Conservation (phyloP, 2,797 vertebrate genomes). For the Gila robusta region DNA sequence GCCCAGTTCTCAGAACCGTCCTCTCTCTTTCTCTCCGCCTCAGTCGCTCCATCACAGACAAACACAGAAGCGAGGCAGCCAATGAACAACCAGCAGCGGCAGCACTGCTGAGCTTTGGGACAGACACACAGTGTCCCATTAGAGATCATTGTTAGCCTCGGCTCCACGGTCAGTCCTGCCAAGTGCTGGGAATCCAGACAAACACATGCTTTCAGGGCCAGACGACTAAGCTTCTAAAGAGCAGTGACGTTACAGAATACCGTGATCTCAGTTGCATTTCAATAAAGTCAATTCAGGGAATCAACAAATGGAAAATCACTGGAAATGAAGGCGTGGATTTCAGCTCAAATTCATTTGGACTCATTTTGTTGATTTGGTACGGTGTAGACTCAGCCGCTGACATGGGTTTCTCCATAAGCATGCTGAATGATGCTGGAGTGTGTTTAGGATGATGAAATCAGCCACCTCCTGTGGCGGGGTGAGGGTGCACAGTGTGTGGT, state of each 20-base stretch:
- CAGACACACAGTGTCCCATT: slow-evolving; percentile 50
- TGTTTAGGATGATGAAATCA: slow-evolving; percentile 24
- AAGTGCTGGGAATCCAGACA: slow-evolving; percentile 38
- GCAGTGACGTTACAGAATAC: background rate
- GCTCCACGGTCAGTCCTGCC: slow-evolving; percentile 40
- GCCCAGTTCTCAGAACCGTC: slow-evolving; percentile 67
- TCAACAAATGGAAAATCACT: slow-evolving; percentile 28
- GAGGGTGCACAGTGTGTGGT: slow-evolving; percentile 21
- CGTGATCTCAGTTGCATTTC: background rate
- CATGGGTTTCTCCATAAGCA: slow-evolving; percentile 4
- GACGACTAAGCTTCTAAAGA: slow-evolving; percentile 21
- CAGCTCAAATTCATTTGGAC: slow-evolving; percentile 21
- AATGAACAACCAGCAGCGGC: slow-evolving; percentile 44
- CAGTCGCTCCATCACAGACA: slow-evolving; percentile 22
- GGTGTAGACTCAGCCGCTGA: background rate
- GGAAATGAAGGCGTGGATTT: slow-evolving; percentile 23
- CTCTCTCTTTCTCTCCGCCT: background rate
- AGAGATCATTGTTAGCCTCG: slow-evolving; percentile 43
- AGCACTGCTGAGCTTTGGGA: slow-evolving; percentile 39
- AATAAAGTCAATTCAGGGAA: slow-evolving; percentile 22
- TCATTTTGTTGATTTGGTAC: slow-evolving; percentile 29
- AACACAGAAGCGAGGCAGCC: slow-evolving; percentile 12
- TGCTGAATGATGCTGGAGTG: background rate
- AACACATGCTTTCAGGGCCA: slow-evolving; percentile 41
- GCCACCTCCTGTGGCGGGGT: slow-evolving; percentile 7